Evolutionary conservation across 2,888 invertebrate genomes (phyloP), one percentile per base, ranked within the genome.

Genomic region (Pinctada fucata): DNA sequence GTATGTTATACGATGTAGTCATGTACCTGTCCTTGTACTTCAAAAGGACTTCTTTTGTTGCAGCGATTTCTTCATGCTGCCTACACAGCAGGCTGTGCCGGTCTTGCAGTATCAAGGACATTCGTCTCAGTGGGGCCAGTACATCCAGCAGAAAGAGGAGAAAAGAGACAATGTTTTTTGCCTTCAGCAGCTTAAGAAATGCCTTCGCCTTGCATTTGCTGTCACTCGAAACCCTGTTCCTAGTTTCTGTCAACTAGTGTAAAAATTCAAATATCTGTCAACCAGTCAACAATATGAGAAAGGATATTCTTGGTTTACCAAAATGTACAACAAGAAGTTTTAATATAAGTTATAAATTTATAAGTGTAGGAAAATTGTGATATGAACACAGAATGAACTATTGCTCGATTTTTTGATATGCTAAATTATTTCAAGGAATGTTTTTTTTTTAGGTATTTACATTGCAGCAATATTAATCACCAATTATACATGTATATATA

Each of bases 171-270:
- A 79, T 51, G 66, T 68, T 48, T 71, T 64, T 73, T 4, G 74
- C 72, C 51, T 73, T 75, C 70, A 79, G 52, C 50, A 81, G 67
- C 68, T 71, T 76, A 58, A 81, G 52, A 67, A 79, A 74, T 47
- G 74, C 81, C 16, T 66, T 8, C 10, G 73, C 81, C 72, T 81
- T 81, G 6, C 63, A 45, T 31, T 68, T 78, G n/a, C 78, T 66
- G 52, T 75, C 76, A 49, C 4, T 51, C 13, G 72, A 72, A 5
- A 81, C 79, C 16, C 72, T 75, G 13, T 79, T 76, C 13, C 58
- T 58, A 58, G 58, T 58, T 58, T 58, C 58, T 58, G 58, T 58
- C 58, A 13, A 58, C 58, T 58, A 58, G 58, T 58, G 58, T 58
- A 58, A 58, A 31, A 31, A 31, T 31, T 31, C 31, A 31, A 31